Conservation (phyloP, 2,797 vertebrate species). For the Enteromius trimaculatus region DNA sequence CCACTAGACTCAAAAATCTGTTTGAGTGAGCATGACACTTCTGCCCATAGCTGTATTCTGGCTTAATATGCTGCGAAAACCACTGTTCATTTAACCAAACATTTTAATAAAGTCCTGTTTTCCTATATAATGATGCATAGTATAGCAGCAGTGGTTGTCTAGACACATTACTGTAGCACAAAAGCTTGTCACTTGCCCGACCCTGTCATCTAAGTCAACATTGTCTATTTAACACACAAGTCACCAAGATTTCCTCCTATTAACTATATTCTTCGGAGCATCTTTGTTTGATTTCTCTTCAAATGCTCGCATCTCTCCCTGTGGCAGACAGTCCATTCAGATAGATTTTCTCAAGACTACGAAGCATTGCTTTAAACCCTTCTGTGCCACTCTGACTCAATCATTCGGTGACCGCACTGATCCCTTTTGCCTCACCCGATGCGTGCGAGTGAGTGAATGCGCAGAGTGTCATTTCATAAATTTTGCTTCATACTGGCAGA, state of each 20-base stretch:
- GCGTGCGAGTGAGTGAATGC: neutral
- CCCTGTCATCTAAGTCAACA: neutral
- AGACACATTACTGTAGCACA: slow-evolving; percentile 1
- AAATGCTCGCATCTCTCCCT: neutral
- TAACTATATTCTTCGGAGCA: slow-evolving; percentile 12
- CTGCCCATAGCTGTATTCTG: neutral
- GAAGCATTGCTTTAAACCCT: slow-evolving; percentile 41
- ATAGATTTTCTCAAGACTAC: neutral
- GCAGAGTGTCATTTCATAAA: slow-evolving; percentile 36
- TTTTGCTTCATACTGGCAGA: slow-evolving; percentile 50
- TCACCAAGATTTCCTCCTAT: neutral
- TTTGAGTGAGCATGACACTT: neutral
- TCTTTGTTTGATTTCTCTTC: neutral
- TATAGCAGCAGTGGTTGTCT: neutral
- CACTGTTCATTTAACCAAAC: neutral
- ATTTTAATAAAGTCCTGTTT: slow-evolving; percentile 7
- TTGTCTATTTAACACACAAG: slow-evolving; percentile 13
- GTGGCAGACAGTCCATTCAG: slow-evolving; percentile 18
- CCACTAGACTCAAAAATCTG: neutral
- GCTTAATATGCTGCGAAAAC: neutral
- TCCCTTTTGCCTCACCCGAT: slow-evolving; percentile 40
- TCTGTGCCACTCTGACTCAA: slow-evolving; percentile 24
- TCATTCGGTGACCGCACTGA: slow-evolving; percentile 29
- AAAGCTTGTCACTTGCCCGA: slow-evolving; percentile 4
- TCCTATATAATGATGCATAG: neutral